phyloP scores from a whole-genome alignment of 2,113 vertebrate species.

The Phalacrocorax carbo region DNA sequence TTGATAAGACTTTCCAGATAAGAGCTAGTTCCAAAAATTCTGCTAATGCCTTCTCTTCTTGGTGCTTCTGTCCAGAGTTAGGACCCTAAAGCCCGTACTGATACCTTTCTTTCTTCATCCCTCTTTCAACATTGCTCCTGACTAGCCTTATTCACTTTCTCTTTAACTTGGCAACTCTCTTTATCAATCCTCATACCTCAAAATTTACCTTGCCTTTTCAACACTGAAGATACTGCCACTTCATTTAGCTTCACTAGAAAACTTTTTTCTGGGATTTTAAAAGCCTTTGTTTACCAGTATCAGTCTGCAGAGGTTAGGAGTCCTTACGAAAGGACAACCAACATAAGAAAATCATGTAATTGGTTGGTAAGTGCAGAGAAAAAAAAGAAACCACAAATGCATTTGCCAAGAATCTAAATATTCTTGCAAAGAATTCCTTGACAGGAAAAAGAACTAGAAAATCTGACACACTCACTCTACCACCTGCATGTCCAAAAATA shows the following conservation, averaged over 20 bases:
- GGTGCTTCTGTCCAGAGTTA: background rate
- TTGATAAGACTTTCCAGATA: background rate
- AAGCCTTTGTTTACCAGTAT: background rate
- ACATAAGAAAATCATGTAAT: background rate
- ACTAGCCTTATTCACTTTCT: background rate
- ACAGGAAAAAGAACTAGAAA: background rate
- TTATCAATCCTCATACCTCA: background rate
- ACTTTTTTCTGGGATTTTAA: background rate
- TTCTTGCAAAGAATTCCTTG: conserved; percentile 7
- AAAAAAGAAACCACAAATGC: background rate
- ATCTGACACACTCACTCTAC: conserved; percentile 4
- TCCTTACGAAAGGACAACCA: background rate
- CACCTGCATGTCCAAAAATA: conserved; percentile 63
- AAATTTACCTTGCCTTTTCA: background rate
- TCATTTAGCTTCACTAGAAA: background rate
- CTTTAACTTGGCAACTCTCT: background rate
- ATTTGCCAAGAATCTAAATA: background rate
- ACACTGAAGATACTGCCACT: background rate
- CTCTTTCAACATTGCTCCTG: background rate
- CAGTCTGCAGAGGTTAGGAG: background rate
- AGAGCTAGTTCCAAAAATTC: background rate
- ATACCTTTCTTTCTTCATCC: background rate
- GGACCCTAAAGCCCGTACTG: background rate
- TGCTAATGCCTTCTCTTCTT: background rate
- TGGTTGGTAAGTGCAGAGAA: background rate